Base-by-base conservation (phyloP, 2,113 vertebrate species). In the Scolopax mira region DNA sequence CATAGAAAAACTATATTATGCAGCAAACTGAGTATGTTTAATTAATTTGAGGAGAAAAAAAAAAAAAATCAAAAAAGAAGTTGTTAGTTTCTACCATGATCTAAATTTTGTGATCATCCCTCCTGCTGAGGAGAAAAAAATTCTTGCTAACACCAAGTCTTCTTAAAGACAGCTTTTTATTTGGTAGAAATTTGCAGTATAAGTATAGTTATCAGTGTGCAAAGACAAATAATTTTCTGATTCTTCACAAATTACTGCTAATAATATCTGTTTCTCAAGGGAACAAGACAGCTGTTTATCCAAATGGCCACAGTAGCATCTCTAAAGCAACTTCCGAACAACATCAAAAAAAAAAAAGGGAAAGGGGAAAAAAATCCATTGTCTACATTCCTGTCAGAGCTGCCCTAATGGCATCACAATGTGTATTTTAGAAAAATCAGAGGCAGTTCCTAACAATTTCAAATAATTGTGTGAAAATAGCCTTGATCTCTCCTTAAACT, bases 381-480 rank as follows among this genome's bases (percentile, higher is more conserved):
- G 58, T 58, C 71, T 78, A 81, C 21, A 48, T 19, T 88, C 39
- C 35, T 57, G 12, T 90, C 82, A 79, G 83, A 82, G 18, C 90
- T 96, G 73, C 89, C 60, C 54, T 55, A 75, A 64, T 70, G 60
- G 44, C 44, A 82, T 67, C 42, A 48, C 23, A 80, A 81, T 84
- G 27, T 79, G 46, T 67, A 90, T 96, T 96, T 94, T 77, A 92
- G 72, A 74, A 74, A 92, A 94, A 96, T 60, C 57, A 96, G 66
- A 93, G 88, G 61, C 15, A 42, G 72, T 85, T 96, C 95, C 97
- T 97, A 97, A 96, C 66, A 96, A 91, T 97, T 97, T 97, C 78
- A 96, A 97, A 96, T 97, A 96, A 97, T 94, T 95, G 54, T 97
- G 70, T 80, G 94, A 96, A 98, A 98, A 97, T 96, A 98, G 94